A percentile compares a stretch with the other conserved stretches of the same genome.
Conservation (phyloP, 1,140 invertebrate species). For the Drosophila lacteicornis region DNA sequence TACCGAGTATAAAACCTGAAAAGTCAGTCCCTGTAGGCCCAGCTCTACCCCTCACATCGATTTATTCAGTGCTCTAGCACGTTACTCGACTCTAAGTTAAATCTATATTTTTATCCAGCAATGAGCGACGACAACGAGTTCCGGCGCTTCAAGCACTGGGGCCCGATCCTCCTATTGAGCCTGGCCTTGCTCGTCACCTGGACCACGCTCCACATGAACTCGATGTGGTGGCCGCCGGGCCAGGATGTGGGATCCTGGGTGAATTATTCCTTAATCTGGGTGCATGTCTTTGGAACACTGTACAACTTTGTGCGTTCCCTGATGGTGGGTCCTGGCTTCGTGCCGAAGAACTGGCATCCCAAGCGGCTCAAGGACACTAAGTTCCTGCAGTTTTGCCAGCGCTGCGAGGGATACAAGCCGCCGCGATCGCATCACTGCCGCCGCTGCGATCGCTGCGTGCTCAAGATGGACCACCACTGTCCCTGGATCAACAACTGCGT, state of each 20-base stretch:
- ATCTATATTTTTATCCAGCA: not conserved
- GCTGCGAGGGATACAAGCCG: slow-evolving; percentile 96
- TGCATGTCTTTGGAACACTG: slow-evolving; percentile 15
- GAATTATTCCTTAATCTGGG: slow-evolving; percentile 27
- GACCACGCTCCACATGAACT: slow-evolving; percentile 32
- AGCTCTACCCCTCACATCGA: not conserved
- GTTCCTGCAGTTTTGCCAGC: slow-evolving; percentile 93
- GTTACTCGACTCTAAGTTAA: not conserved
- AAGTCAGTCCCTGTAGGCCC: not conserved
- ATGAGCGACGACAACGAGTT: slow-evolving; percentile 19
- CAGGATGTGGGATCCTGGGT: not conserved
- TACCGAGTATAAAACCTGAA: accelerated
- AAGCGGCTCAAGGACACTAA: not conserved
- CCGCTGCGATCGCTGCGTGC: slow-evolving; percentile 96
- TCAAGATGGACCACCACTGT: slow-evolving; percentile 99
- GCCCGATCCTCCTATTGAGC: slow-evolving; percentile 19
- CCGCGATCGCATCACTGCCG: slow-evolving; percentile 98
- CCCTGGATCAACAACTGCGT: slow-evolving; percentile 89
- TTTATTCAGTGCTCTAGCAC: not conserved
- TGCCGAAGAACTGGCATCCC: slow-evolving; percentile 46
- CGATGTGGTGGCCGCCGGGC: slow-evolving; percentile 43
- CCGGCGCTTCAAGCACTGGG: slow-evolving; percentile 55
- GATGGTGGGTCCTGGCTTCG: slow-evolving; percentile 43
- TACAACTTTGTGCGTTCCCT: slow-evolving; percentile 42
- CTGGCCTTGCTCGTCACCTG: slow-evolving; percentile 2